Conservation (phyloP, 2,113 vertebrate species). For the Microcebus tavaratra region DNA sequence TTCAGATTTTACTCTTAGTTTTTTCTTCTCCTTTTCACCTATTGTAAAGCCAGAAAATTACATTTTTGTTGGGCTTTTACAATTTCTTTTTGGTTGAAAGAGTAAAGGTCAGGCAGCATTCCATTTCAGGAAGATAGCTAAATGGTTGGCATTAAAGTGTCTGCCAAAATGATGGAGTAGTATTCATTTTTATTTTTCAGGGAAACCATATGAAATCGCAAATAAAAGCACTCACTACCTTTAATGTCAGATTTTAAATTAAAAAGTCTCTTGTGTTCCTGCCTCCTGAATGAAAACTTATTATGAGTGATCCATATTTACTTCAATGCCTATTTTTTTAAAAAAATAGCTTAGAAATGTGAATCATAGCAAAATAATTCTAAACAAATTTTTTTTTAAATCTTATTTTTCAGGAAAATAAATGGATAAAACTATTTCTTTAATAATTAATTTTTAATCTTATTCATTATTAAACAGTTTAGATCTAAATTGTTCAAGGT, state of each 20-base stretch:
- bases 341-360: not conserved
- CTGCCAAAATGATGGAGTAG: slow-evolving; percentile 54
- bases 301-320: not conserved
- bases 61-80: slow-evolving; percentile 36
- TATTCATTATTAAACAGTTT: not conserved
- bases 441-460: not conserved
- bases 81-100: slow-evolving; percentile 45
- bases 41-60: slow-evolving; percentile 28
- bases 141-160: slow-evolving; percentile 64
- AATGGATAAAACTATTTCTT: not conserved
- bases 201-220: slow-evolving; percentile 47
- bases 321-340: not conserved
- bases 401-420: not conserved
- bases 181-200: slow-evolving; percentile 61
- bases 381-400: not conserved
- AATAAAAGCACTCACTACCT: slow-evolving; percentile 60
- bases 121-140: slow-evolving; percentile 54
- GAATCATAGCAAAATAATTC: not conserved
- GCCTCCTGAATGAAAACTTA: slow-evolving; percentile 24
- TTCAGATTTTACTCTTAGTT: not conserved
- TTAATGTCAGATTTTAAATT: slow-evolving; percentile 66
- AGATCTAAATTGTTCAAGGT: not conserved
- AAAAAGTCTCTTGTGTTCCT: slow-evolving; percentile 36
- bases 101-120: slow-evolving; percentile 41
- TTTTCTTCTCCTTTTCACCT: not conserved